Evolutionary conservation across 2,888 invertebrate genomes (phyloP).

Genomic region (Drosophila rubida): DNA sequence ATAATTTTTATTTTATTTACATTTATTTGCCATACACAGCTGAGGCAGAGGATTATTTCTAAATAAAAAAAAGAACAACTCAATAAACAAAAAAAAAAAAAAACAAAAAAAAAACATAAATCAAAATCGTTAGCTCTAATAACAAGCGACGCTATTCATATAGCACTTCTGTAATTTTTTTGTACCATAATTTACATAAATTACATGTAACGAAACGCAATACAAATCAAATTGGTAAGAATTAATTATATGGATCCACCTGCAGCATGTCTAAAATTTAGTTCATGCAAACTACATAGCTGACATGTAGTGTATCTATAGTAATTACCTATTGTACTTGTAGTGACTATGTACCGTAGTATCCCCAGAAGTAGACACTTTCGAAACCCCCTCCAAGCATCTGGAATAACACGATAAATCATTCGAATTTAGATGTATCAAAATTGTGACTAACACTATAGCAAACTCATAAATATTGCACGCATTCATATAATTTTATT

Average conservation of each 20-base stretch:
- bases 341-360: constrained; percentile 49
- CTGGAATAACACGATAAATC: constrained; percentile 31
- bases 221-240: constrained; percentile 71
- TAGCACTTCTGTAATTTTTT: constrained; percentile 75
- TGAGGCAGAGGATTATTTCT: constrained; percentile 80
- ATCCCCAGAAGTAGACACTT: constrained; percentile 32
- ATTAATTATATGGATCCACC: constrained; percentile 36
- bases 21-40: constrained; percentile 73
- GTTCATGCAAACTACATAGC: constrained; percentile 63
- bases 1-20: constrained; percentile 66
- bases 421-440: constrained; percentile 4
- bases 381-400: constrained; percentile 15
- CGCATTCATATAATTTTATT: constrained; percentile 28
- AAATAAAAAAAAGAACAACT: constrained; percentile 54
- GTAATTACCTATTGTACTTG: constrained; percentile 1
- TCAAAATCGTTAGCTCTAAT: constrained; percentile 77
- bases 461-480: constrained; percentile 48
- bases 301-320: constrained; percentile 62
- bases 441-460: constrained; percentile 64
- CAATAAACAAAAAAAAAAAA: constrained; percentile 27
- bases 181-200: constrained; percentile 77
- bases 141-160: constrained; percentile 72
- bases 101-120: constrained; percentile 33
- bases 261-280: constrained; percentile 62
- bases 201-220: constrained; percentile 77